phyloP scores from a whole-genome alignment of 2,888 invertebrate genomes.

The Caenorhabditis wallacei region DNA sequence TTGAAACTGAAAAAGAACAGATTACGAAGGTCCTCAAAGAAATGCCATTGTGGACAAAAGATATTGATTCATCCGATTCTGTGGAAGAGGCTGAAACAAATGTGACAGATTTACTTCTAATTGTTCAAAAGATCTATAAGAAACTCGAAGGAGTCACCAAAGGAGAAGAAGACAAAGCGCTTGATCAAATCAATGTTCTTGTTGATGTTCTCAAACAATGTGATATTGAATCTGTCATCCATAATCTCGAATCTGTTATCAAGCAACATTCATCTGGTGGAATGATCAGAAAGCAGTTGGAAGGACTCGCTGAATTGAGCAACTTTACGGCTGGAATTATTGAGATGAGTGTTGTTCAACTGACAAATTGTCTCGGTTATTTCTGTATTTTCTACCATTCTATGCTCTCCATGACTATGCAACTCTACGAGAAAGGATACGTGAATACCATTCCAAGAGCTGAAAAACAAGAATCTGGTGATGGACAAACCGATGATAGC shows the following conservation, averaged over 20 bases:
- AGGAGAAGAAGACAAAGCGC: slow-evolving; percentile 44
- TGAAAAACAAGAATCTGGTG: slow-evolving; percentile 88
- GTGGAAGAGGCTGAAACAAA: slow-evolving; percentile 40
- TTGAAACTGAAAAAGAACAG: slow-evolving; percentile 44
- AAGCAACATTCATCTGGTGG: slow-evolving; percentile 28
- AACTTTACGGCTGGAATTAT: slow-evolving; percentile 25
- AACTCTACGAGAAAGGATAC: slow-evolving; percentile 87
- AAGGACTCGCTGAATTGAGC: slow-evolving; percentile 38
- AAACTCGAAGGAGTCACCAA: slow-evolving; percentile 19
- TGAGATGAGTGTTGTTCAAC: slow-evolving; percentile 9
- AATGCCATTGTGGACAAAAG: slow-evolving; percentile 25
- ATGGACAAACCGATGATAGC: slow-evolving; percentile 83
- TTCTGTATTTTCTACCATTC: slow-evolving; percentile 56
- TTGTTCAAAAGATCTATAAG: slow-evolving; percentile 59
- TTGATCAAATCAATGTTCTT: slow-evolving; percentile 47
- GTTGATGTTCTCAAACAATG: slow-evolving; percentile 29
- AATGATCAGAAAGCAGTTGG: slow-evolving; percentile 7
- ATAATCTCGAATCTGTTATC: neutral
- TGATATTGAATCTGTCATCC: slow-evolving; percentile 18
- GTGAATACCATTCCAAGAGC: slow-evolving; percentile 88
- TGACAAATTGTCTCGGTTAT: slow-evolving; percentile 39
- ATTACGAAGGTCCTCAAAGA: slow-evolving; percentile 23
- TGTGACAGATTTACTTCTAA: slow-evolving; percentile 33
- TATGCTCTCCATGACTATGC: slow-evolving; percentile 67
- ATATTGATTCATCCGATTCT: slow-evolving; percentile 6